Conservation (phyloP, 2,113 vertebrate genomes). For the Hirundichthys speculiger region DNA sequence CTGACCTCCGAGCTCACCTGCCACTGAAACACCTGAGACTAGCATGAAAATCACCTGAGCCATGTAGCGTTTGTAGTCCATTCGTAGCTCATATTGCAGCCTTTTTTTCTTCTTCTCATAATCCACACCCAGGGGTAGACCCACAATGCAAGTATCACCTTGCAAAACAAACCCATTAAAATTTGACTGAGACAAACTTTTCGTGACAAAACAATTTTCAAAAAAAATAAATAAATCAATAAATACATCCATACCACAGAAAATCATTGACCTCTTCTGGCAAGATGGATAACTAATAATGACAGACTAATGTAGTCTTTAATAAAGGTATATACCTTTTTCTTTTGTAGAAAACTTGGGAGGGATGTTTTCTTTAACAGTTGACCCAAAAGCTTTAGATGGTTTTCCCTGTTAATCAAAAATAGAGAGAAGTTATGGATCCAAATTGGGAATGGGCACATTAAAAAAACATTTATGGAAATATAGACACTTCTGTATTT, state of each 20-base stretch:
- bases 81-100: conserved; percentile 89
- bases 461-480: no score
- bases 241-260: no score
- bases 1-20: no score
- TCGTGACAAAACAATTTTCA: background rate
- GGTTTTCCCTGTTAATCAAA: conserved; percentile 79
- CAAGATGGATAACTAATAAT: no score
- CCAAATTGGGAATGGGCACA: background rate
- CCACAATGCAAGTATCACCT: conserved; percentile 84
- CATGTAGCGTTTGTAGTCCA: conserved; percentile 91
- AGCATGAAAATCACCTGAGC: conserved; percentile 83
- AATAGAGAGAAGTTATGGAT: background rate
- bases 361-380: conserved; percentile 90
- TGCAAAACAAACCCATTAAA: conserved; percentile 34
- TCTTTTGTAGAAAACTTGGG: conserved; percentile 63
- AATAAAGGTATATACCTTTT: conserved; percentile 40
- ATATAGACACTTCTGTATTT: no score
- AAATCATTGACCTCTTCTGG: no score
- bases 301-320: no score
- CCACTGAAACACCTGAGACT: no score
- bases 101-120: conserved; percentile 94
- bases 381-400: conserved; percentile 76
- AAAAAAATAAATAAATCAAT: background rate
- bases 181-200: conserved; percentile 7
- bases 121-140: conserved; percentile 91